Percentiles rank a stretch among this genome's conserved stretches.
Evolutionary conservation across 2,797 vertebrate species (phyloP).

Genomic region (Semaprochilodus insignis): DNA sequence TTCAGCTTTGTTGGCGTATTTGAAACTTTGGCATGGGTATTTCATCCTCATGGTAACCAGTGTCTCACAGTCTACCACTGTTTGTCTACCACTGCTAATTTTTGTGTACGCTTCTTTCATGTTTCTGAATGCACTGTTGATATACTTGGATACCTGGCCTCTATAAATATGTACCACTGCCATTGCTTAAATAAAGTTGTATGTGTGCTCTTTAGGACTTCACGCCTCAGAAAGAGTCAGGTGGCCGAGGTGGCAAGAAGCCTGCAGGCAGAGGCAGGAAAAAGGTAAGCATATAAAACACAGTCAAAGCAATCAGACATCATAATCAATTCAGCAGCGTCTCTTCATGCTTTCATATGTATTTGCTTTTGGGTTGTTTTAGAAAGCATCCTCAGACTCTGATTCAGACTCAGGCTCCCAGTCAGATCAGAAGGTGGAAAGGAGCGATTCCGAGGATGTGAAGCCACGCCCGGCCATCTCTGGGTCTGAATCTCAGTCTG

Average conservation of each 20-base stretch:
- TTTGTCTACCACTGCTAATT: no score
- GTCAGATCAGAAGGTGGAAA: slow-evolving; percentile 73
- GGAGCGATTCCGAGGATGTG: slow-evolving; percentile 80
- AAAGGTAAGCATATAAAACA: slow-evolving; percentile 69
- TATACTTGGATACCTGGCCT: no score
- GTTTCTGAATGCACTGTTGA: background rate
- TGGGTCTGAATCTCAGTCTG: slow-evolving; percentile 83
- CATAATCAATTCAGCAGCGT: background rate
- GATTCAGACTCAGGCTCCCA: slow-evolving; percentile 88
- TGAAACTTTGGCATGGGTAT: no score
- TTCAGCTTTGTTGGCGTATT: no score
- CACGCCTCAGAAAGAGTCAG: slow-evolving; percentile 89
- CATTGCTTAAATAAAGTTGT: background rate
- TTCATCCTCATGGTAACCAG: no score
- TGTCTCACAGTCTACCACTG: no score
- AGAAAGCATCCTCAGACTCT: slow-evolving; percentile 88
- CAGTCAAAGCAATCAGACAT: background rate
- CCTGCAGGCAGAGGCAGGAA: slow-evolving; percentile 74
- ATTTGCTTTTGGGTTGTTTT: slow-evolving; percentile 23
- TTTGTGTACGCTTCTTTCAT: no score
- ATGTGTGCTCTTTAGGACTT: slow-evolving; percentile 85
- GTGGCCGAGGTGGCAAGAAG: slow-evolving; percentile 69
- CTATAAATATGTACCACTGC: background rate
- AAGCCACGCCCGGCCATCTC: slow-evolving; percentile 82
- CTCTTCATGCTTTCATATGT: background rate